Base-by-base conservation (phyloP, 2,888 invertebrate genomes). In the Spisula subtruncata region DNA sequence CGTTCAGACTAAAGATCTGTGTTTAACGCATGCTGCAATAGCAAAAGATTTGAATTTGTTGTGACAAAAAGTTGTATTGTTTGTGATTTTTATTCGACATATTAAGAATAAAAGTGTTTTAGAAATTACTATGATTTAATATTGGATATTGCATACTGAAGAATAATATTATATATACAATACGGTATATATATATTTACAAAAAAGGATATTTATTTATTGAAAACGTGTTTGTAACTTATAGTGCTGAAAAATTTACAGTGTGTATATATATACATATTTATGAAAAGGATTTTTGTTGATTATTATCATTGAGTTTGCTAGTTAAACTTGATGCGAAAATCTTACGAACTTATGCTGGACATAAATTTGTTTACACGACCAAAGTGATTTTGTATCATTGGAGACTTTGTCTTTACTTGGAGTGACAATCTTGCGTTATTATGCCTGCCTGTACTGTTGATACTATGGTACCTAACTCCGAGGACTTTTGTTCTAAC, bases 391-490 rank as follows among this genome's bases (percentile, higher is more conserved):
- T 35, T 75, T 18, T 35, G 35, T 32, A 18, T 75, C 18, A 14
- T 32, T 75, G 8, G 75, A 32, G 75, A 75, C 16, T 75, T 41
- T 75, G 16, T 75, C 35, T 75, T 35, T 75, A 18, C 35, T 12
- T 32, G 2, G 75, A 75, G 29, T 32, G 29, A 35, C 16, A 75
- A 75, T 18, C 35, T 8, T 75, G 18, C 20, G 51, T 80, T 85
- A 85, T 79, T 85, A 91, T 91, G 91, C 91, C 91, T 81, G 90
- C 91, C 66, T 90, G 83, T 80, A 82, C 66, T 20, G 18, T 81
- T 18, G 86, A 88, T 29, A 89, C 56, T 80, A 92, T 91, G 91
- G 87, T 92, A 66, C 92, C 92, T 29, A 89, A 82, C 29, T 86
- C 85, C 51, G 92, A 92, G 75, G 90, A 92, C 81, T 60, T 89